Base-by-base conservation (phyloP, 2,888 invertebrate species). In the Synergus itoensis region DNA sequence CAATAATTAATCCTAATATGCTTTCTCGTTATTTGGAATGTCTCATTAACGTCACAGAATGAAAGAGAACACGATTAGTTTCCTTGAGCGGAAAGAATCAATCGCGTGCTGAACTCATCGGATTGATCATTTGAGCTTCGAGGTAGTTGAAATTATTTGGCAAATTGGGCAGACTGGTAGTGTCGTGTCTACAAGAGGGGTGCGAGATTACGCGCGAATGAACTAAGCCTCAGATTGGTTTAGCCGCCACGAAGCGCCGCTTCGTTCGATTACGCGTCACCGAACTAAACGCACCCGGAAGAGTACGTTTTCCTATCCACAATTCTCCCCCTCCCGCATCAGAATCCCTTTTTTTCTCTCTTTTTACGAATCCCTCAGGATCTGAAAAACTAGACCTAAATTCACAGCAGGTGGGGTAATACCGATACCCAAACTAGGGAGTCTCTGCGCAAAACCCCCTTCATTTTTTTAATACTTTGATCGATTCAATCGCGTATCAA, bases 171-270 rank as follows among this genome's bases (percentile, higher is more conserved):
- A 75, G 62, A 83, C 73, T 63, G 79, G 82, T 77, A 79, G 79
- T 81, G 41, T 69, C 77, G 75, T 76, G 82, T 80, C 65, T 63
- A 78, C 80, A 77, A 77, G 80, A 84, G 84, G 87, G 86, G 85
- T 84, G 83, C 86, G 87, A 85, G 88, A 90, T 89, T 87, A 89
- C 90, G 89, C 89, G 80, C 89, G 88, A 89, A 79, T 84, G 90
- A 87, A 84, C 90, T 92, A 73, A 92, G 91, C 92, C 89, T 84
- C 87, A 92, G 91, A 92, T 92, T 92, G 92, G 92, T 91, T 92
- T 92, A 92, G 91, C 90, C 86, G 89, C 90, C 92, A 89, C 90
- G 89, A 84, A 89, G 88, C 91, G 90, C 89, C 90, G 84, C 89
- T 87, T 86, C 86, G 87, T 88, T 87, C 87, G 87, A 91, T 91